Percentiles rank a stretch among this genome's conserved stretches.
phyloP scores from a whole-genome alignment of 1,140 invertebrate species.

The Sogatella furcifera region DNA sequence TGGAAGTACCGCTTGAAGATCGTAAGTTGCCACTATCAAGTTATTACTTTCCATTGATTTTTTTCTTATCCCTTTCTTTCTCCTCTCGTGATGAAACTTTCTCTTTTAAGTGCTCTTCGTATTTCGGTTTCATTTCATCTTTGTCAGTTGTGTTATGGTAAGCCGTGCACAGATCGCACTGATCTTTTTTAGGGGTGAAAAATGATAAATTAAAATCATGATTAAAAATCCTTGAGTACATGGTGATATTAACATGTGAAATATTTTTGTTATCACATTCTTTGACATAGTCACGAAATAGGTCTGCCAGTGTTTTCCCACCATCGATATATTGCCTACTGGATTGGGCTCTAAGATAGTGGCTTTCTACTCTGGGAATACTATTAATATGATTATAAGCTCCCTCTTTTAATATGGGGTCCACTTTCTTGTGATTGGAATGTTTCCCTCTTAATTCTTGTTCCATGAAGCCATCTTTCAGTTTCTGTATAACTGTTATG shows the following conservation, averaged over 20 bases:
- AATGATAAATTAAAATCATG: constrained; percentile 29
- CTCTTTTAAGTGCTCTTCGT: background rate
- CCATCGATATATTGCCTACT: constrained; percentile 28
- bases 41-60: background rate
- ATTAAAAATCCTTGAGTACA: constrained; percentile 28
- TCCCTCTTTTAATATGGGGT: constrained; percentile 23
- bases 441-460: background rate
- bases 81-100: constrained; percentile 1
- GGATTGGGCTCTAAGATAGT: constrained; percentile 27
- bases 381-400: constrained; percentile 27
- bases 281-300: constrained; percentile 27
- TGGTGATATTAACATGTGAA: constrained; percentile 16
- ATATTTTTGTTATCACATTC: constrained; percentile 7
- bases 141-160: background rate
- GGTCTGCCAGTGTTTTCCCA: constrained; percentile 26
- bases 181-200: constrained; percentile 19
- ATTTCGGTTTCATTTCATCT: background rate
- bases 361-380: constrained; percentile 28
- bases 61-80: constrained; percentile 1
- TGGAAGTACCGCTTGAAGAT: constrained; percentile 9
- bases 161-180: constrained; percentile 3
- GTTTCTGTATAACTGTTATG: background rate
- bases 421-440: constrained; percentile 24
- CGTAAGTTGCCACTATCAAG: background rate
- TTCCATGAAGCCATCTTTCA: background rate